Evolutionary conservation across 2,113 vertebrate genomes (phyloP).

Genomic region (Passer montanus): DNA sequence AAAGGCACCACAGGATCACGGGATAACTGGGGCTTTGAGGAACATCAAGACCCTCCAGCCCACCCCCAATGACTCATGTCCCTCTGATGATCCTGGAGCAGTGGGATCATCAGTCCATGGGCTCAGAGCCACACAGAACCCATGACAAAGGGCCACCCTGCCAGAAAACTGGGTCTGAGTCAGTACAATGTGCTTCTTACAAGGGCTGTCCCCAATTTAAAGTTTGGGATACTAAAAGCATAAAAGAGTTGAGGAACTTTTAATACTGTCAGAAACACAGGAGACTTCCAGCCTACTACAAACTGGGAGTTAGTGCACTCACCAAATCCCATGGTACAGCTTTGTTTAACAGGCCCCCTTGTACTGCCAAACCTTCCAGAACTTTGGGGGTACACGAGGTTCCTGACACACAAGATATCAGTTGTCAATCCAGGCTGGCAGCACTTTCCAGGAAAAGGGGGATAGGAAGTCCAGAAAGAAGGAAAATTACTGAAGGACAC

Average conservation of each 20-base stretch:
- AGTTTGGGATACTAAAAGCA: background rate
- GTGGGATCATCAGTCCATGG: accelerated
- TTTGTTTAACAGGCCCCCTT: background rate
- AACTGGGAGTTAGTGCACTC: background rate
- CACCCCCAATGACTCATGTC: background rate
- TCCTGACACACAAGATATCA: background rate
- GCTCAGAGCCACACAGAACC: background rate
- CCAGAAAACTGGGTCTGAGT: background rate
- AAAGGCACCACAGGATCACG: background rate
- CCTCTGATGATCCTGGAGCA: background rate
- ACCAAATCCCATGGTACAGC: background rate
- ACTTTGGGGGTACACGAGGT: accelerated
- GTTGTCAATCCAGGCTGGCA: background rate
- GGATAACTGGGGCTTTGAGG: background rate
- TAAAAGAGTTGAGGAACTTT: background rate
- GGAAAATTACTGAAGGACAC: background rate
- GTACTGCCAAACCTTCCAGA: background rate
- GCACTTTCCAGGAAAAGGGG: background rate
- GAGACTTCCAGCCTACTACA: background rate
- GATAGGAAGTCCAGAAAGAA: background rate
- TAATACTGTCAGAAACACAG: background rate
- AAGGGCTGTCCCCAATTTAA: background rate
- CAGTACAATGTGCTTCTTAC: background rate
- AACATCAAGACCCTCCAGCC: background rate
- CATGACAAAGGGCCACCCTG: background rate